Base-by-base conservation (phyloP, 2,797 vertebrate genomes). In the Mareca strepera region DNA sequence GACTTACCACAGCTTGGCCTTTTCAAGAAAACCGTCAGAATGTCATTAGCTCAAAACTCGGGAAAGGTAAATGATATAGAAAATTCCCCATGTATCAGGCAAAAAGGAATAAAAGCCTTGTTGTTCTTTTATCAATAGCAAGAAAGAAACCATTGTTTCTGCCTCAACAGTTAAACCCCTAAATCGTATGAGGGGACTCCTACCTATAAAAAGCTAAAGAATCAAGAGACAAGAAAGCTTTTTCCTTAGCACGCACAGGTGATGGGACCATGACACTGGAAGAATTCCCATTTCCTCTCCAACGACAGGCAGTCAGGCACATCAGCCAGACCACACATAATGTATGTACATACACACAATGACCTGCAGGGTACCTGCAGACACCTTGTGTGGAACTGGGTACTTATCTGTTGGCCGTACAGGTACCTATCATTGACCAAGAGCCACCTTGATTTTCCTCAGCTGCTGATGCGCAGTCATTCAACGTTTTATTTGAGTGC, bases 61-160 rank as follows among this genome's bases (percentile, higher is more conserved):
- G 48, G 41, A 74, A 94, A 93, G 44, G 77, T 84, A 93, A 95
- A 84, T 50, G 31, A 53, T 48, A 86, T 25, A 37, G 1, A 79
- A 25, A 75, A 90, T 70, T 60, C n/a, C 31, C 17, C 64, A 22
- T 7, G 7, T n/a, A 92, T 63, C 12, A 18, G 22, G n/a, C 18
- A 62, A 74, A 79, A 72, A 59, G 33, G n/a, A 87, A 63, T 66
- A 78, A 80, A 88, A 91, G 16, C 41, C 14, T 52, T 25, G 3
- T 10, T 90, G 12, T 55, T 92, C 39, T 86, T 77, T 16, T 78
- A 88, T 59, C 48, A 64, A n/a, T 3, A 28, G 16, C 66, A 92
- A 90, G 22, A 85, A 83, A 73, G 0, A 70, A 86, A 84, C 60
- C 4, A 82, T 39, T 90, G 64, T 82, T 94, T 78, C 79, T 83